Evolutionary conservation across 2,113 vertebrate species (phyloP).

Genomic region (Gallinago paraguaiae): DNA sequence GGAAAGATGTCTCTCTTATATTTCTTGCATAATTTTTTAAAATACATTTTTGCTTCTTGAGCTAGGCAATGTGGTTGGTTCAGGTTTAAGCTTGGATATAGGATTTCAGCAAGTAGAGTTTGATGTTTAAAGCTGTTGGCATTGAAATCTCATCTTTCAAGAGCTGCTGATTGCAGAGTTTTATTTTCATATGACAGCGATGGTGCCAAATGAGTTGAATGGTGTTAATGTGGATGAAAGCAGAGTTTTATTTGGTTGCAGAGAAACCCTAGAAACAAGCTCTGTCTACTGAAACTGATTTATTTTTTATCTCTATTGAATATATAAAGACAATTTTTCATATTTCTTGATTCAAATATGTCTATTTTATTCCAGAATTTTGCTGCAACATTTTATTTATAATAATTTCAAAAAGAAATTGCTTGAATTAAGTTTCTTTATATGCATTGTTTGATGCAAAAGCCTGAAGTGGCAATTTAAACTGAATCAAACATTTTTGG

Average conservation of each 20-base stretch:
- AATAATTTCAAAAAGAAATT: background rate
- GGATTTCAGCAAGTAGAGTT: background rate
- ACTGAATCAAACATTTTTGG: background rate
- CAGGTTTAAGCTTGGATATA: background rate
- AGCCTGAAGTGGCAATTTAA: background rate
- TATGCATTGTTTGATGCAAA: background rate
- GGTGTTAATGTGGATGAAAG: background rate
- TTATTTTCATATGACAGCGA: background rate
- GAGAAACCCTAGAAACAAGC: background rate
- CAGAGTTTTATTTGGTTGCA: background rate
- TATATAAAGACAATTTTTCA: background rate
- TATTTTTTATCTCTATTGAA: background rate
- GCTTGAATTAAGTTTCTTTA: background rate
- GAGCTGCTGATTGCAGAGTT: background rate
- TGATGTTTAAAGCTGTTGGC: background rate
- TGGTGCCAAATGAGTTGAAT: background rate
- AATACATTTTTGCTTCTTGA: background rate
- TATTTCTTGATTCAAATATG: background rate
- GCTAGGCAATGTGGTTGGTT: background rate
- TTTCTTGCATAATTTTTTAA: background rate
- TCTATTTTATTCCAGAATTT: background rate
- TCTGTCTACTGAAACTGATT: background rate
- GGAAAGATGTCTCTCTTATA: background rate
- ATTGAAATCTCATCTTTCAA: background rate
- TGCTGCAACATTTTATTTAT: background rate